phyloP scores from a whole-genome alignment of 2,888 invertebrate genomes.

The Julus scanicus region DNA sequence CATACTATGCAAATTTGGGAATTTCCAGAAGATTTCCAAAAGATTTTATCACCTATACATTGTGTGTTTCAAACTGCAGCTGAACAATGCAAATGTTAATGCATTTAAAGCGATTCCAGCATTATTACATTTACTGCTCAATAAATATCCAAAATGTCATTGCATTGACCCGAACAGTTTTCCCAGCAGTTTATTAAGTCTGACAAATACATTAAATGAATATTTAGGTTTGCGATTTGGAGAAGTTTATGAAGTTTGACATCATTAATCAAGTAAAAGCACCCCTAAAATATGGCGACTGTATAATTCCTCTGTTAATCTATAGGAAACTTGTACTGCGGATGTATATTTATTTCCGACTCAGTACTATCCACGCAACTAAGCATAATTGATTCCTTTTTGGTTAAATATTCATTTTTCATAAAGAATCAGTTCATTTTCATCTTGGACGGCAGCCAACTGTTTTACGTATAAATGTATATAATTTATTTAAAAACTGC shows the following conservation, averaged over 20 bases:
- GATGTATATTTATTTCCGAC: background rate
- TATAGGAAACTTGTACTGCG: no score
- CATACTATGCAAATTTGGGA: no score
- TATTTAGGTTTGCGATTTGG: background rate
- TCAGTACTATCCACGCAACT: background rate
- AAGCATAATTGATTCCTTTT: slow-evolving; percentile 22
- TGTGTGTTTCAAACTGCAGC: no score
- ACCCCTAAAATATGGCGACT: background rate
- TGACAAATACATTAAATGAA: background rate
- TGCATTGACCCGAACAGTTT: no score
- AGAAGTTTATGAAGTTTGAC: background rate
- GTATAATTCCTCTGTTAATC: background rate
- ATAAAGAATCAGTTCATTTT: slow-evolving; percentile 36
- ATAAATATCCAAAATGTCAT: no score
- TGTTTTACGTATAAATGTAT: slow-evolving; percentile 10
- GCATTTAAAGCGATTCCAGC: no score
- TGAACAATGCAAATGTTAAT: no score
- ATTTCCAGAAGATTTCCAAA: no score
- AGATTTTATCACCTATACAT: no score
- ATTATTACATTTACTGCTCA: no score
- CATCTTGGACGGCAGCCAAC: background rate
- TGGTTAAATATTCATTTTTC: slow-evolving; percentile 34
- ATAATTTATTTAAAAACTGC: slow-evolving; percentile 27
- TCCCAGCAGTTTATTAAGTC: no score
- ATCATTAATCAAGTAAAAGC: background rate